Percentiles rank a stretch among this genome's conserved stretches.
Evolutionary conservation across 2,113 vertebrate genomes (phyloP).

Genomic region (Salvelinus namaycush): DNA sequence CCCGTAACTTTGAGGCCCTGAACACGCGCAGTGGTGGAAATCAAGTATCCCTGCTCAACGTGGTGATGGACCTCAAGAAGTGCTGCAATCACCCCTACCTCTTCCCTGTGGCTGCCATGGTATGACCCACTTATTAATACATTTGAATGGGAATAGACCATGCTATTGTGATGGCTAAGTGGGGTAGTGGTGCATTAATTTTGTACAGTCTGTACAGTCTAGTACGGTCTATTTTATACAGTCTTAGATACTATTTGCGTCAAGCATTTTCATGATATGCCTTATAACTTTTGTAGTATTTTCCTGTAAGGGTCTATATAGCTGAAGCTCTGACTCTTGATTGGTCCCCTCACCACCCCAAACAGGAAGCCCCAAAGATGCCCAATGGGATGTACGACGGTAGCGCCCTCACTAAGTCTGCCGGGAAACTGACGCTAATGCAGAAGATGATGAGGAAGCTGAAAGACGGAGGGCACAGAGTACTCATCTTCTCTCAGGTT

Average conservation of each 20-base stretch:
- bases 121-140: constrained; percentile 55
- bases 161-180: not conserved
- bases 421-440: constrained; percentile 89
- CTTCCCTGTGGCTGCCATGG: constrained; percentile 95
- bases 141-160: not conserved
- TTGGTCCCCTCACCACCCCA: constrained; percentile 13
- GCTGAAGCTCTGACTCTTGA: not conserved
- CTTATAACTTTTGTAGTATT: no score
- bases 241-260: no score
- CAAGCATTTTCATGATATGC: no score
- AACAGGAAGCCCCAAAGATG: constrained; percentile 96
- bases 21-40: constrained; percentile 95
- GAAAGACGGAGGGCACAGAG: constrained; percentile 92
- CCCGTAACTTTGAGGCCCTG: constrained; percentile 94
- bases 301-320: no score
- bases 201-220: no score
- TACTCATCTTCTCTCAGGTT: constrained; percentile 98
- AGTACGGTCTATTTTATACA: no score
- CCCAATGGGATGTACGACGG: constrained; percentile 98
- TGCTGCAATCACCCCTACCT: constrained; percentile 99
- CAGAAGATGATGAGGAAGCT: constrained; percentile 97
- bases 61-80: constrained; percentile 98
- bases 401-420: constrained; percentile 86
- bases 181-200: not conserved
- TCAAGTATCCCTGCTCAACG: constrained; percentile 94